Base-by-base conservation (phyloP, 2,888 invertebrate species). In the Leucoma salicis region DNA sequence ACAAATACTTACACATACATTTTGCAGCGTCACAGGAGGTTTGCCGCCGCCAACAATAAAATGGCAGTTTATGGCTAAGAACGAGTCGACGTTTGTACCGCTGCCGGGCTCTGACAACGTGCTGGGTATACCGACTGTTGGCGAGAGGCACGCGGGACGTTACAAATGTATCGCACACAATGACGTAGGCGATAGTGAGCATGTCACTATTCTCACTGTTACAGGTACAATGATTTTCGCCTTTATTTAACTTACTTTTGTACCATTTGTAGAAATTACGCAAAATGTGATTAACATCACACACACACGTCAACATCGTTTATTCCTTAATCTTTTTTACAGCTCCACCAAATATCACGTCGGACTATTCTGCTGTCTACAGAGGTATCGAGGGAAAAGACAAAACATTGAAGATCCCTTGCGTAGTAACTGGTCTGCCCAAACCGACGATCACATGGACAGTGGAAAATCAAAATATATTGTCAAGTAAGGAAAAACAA, bases 131-230 rank as follows among this genome's bases (percentile, higher is more conserved):
- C 4, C 14, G 13, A 36, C 1, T 0, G 39, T 12, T 1, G 13
- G 38, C 7, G 36, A 27, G n/a, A 42, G 11, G 15, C 25, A 52
- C 11, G 35, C 44, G 10, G 53, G 53, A 0, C 10, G 16, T 6
- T 53, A 53, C 29, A 53, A 45, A 15, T 53, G 53, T 40, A 35
- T 52, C 0, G 53, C 49, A 14, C 8, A 35, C 3, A 53, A 53
- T 16, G 2, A 0, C 8, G 1, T 36, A 2, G 53, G 53, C 7
- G 24, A 6, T 1, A 29, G 18, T 15, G 38, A 46, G 10, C 46
- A 53, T 28, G 15, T 31, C 16, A 53, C 46, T 11, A 11, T 11
- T 21, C 39, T 46, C 5, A 31, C 12, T 18, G 42, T 46, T 12
- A 35, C 36, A 39, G 39, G 46, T 46, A 33, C 4, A 12, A 14